Conservation (phyloP, 2,888 invertebrate genomes). For the Petrolisthes manimaculis region DNA sequence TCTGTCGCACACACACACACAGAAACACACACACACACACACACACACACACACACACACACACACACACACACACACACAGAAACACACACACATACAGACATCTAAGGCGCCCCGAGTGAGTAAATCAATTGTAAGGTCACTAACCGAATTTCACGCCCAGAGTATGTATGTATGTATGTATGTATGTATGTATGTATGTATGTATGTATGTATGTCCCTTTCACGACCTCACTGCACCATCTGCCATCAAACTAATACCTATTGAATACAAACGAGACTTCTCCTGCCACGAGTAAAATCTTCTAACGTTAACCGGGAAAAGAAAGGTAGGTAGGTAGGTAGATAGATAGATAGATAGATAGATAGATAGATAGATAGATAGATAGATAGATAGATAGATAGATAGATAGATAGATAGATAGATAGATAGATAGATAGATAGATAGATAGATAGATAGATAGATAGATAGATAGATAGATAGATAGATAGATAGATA, state of each 20-base stretch:
- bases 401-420: background rate
- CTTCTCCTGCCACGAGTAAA: too few species aligned
- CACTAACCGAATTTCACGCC: background rate
- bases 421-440: background rate
- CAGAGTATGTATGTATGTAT: background rate
- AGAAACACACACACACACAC: background rate
- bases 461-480: background rate
- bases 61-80: conserved; percentile 2
- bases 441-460: background rate
- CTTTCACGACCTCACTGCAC: too few species aligned
- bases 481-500: background rate
- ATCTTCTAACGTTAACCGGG: too few species aligned
- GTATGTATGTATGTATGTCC: background rate
- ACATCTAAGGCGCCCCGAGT: background rate
- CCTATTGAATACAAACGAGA: too few species aligned
- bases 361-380: conserved; percentile 8
- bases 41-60: conserved; percentile 13
- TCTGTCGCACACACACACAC: too few species aligned
- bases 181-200: background rate
- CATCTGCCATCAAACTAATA: too few species aligned
- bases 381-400: background rate
- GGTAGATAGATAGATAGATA: background rate
- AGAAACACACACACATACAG: background rate
- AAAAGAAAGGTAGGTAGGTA: background rate
- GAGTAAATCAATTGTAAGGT: background rate